Percentiles rank a stretch among this genome's conserved stretches.
phyloP scores from a whole-genome alignment of 2,888 invertebrate genomes.

The Schizaphis graminum region DNA sequence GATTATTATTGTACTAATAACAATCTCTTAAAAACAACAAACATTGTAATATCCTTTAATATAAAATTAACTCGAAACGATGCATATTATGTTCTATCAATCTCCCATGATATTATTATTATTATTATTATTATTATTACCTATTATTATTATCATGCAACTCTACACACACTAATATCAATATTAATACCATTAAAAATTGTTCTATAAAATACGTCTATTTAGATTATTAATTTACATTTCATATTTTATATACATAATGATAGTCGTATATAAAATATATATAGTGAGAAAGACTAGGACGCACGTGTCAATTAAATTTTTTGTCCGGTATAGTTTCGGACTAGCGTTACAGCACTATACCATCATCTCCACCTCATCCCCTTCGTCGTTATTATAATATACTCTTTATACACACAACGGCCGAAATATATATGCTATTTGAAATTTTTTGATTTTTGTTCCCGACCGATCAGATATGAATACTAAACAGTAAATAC shows the following conservation, averaged over 20 bases:
- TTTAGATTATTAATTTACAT: not conserved
- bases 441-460: not conserved
- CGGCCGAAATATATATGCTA: not conserved
- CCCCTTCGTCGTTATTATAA: not conserved
- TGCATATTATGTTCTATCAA: not conserved
- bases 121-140: conserved; percentile 33
- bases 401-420: not conserved
- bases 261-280: not conserved
- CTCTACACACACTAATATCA: not conserved
- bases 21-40: not conserved
- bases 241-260: not conserved
- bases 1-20: not conserved
- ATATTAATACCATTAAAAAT: not conserved
- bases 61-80: not conserved
- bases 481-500: not conserved
- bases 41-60: not conserved
- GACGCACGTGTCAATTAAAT: not conserved
- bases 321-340: not conserved
- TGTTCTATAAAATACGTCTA: not conserved
- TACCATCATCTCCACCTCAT: not conserved
- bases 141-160: conserved; percentile 17
- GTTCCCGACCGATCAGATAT: not conserved
- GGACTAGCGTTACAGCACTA: not conserved
- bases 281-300: conserved; percentile 49
- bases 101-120: not conserved